phyloP scores from a whole-genome alignment of 2,888 invertebrate species.

The Tineola bisselliella region DNA sequence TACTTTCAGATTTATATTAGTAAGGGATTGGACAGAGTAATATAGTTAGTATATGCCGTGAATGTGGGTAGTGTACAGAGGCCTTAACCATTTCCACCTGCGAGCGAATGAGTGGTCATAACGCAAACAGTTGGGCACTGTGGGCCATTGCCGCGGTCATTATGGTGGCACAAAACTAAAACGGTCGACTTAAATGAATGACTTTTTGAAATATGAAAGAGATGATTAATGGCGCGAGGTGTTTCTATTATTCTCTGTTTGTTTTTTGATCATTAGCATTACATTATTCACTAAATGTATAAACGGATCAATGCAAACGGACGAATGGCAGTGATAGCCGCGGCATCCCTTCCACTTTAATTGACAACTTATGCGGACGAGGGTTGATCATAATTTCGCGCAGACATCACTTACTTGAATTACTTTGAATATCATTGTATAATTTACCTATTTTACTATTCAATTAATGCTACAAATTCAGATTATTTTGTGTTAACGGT shows the following conservation, averaged over 20 bases:
- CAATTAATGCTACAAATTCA: neutral
- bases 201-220: conserved; percentile 1
- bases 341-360: neutral
- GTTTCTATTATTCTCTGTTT: neutral
- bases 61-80: no score
- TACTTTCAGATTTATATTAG: no score
- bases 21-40: no score
- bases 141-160: neutral
- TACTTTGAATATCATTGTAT: conserved; percentile 5
- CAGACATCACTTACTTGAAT: neutral
- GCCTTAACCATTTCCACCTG: no score
- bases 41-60: no score
- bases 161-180: conserved; percentile 3
- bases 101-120: neutral
- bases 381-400: neutral
- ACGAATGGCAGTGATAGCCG: neutral
- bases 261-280: neutral
- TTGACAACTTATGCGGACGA: neutral
- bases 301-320: no score
- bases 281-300: no score
- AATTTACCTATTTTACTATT: neutral
- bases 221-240: neutral
- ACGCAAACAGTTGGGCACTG: neutral
- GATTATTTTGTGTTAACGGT: neutral
- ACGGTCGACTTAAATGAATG: neutral